A percentile compares a stretch with the other conserved stretches of the same genome.
Evolutionary conservation across 2,888 invertebrate genomes (phyloP).

Genomic region (Oxyteleia sp.): DNA sequence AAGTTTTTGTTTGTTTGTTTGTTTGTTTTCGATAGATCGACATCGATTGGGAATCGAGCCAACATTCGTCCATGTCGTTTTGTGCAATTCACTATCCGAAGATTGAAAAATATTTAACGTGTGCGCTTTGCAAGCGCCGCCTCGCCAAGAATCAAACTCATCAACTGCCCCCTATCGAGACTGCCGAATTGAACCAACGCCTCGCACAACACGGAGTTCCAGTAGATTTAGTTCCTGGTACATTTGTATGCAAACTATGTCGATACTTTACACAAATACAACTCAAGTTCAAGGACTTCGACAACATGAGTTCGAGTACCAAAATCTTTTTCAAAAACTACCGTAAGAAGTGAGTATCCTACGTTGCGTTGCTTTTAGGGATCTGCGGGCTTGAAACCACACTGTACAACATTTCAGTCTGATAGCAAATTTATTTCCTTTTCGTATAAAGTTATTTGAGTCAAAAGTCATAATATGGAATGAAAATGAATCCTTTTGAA

Average conservation of each 20-base stretch:
- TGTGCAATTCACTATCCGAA: slow-evolving; percentile 91
- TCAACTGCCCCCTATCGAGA: slow-evolving; percentile 90
- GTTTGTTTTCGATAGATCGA: no score
- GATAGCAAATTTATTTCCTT: no score
- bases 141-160: slow-evolving; percentile 93
- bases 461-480: no score
- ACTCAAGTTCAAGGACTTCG: slow-evolving; percentile 89
- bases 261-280: slow-evolving; percentile 93
- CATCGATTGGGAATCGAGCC: slow-evolving; percentile 87
- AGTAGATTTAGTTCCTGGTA: slow-evolving; percentile 90
- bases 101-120: slow-evolving; percentile 92
- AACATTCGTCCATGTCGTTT: slow-evolving; percentile 85
- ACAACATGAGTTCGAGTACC: slow-evolving; percentile 88
- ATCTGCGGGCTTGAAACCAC: no score
- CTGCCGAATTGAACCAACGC: slow-evolving; percentile 88
- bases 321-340: slow-evolving; percentile 89
- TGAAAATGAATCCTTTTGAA: no score
- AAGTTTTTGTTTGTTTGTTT: no score
- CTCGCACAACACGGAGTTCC: slow-evolving; percentile 91
- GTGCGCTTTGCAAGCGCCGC: slow-evolving; percentile 92
- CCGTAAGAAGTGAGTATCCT: slow-evolving; percentile 90
- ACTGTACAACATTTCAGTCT: no score
- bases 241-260: slow-evolving; percentile 94
- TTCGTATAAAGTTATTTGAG: no score
- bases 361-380: no score